phyloP scores from a whole-genome alignment of 2,797 vertebrate genomes.

The Acanthornis magna region DNA sequence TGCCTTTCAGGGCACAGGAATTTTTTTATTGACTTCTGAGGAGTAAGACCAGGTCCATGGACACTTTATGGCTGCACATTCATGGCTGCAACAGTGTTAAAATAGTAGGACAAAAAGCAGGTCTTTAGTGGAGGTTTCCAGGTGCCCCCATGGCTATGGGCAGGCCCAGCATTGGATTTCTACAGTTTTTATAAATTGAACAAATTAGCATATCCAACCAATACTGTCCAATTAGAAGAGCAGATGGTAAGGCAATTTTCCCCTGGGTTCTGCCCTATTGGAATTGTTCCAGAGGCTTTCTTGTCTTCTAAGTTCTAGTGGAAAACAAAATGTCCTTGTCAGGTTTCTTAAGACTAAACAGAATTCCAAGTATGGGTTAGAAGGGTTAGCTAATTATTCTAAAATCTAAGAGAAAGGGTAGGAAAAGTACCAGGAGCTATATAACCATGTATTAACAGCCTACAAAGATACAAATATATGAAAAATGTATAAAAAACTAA shows the following conservation, averaged over 20 bases:
- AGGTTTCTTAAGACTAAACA: not conserved
- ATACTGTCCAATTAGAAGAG: not conserved
- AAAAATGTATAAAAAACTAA: not conserved
- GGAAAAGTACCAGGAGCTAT: not conserved
- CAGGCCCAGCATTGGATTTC: not conserved
- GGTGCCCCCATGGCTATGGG: not conserved
- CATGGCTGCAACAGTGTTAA: not conserved
- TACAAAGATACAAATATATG: not conserved
- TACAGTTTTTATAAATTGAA: not conserved
- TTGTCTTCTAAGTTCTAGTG: not conserved
- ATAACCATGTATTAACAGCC: not conserved
- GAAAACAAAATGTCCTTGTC: not conserved
- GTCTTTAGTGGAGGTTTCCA: no score
- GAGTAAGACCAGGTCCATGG: not conserved
- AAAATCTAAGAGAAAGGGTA: not conserved
- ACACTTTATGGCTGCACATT: not conserved
- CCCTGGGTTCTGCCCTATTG: fast-evolving
- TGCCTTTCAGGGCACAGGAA: not conserved
- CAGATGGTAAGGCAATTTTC: not conserved
- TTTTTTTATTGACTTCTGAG: not conserved
- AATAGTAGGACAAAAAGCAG: not conserved
- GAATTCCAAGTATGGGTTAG: not conserved
- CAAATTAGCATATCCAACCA: not conserved
- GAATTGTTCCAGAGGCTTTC: not conserved
- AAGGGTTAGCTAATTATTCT: not conserved